These are phyloP conservation scores for Agonopterix subpropinquella DNA, from an alignment of 2,888 invertebrate species.

Conservation along the genomic window DNA sequence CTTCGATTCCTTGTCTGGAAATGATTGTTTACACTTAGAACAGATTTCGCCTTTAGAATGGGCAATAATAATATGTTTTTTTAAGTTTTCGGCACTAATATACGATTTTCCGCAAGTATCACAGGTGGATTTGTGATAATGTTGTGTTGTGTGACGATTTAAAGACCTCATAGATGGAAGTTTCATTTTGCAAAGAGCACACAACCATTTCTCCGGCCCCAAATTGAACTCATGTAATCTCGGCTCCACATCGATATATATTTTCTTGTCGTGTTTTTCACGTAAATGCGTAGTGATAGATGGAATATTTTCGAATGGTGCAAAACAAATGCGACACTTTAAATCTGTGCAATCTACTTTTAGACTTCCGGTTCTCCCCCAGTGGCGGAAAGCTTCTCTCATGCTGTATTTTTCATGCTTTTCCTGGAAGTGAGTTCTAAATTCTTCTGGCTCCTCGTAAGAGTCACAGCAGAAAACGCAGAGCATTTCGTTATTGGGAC, in stretches of 20 bases:
- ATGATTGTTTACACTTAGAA: constrained; percentile 23
- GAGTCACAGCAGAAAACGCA: constrained; percentile 65
- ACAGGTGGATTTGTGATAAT: constrained; percentile 66
- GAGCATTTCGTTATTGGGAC: constrained; percentile 63
- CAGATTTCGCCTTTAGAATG: constrained; percentile 19
- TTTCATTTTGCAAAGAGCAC: constrained; percentile 58
- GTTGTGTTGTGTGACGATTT: constrained; percentile 59
- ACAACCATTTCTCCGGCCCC: constrained; percentile 65
- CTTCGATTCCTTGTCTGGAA: constrained; percentile 19
- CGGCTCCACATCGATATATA: constrained; percentile 19
- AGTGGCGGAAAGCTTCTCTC: constrained; percentile 61
- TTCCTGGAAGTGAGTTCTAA: constrained; percentile 49
- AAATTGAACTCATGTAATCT: constrained; percentile 47
- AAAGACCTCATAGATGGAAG: constrained; percentile 61
- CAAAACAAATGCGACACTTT: constrained; percentile 60
- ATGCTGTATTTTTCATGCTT: constrained; percentile 58
- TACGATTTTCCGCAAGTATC: constrained; percentile 55
- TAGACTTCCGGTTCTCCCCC: constrained; percentile 60
- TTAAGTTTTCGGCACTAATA: constrained; percentile 19
- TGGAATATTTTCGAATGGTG: constrained; percentile 48
- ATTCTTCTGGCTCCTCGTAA: constrained; percentile 49
- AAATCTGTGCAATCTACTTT: constrained; percentile 65
- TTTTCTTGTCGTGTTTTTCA: constrained; percentile 54
- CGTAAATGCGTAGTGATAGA: constrained; percentile 51
- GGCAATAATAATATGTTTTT: constrained; percentile 16